phyloP scores from a whole-genome alignment of 2,113 vertebrate species.

The Craseonycteris thonglongyai region DNA sequence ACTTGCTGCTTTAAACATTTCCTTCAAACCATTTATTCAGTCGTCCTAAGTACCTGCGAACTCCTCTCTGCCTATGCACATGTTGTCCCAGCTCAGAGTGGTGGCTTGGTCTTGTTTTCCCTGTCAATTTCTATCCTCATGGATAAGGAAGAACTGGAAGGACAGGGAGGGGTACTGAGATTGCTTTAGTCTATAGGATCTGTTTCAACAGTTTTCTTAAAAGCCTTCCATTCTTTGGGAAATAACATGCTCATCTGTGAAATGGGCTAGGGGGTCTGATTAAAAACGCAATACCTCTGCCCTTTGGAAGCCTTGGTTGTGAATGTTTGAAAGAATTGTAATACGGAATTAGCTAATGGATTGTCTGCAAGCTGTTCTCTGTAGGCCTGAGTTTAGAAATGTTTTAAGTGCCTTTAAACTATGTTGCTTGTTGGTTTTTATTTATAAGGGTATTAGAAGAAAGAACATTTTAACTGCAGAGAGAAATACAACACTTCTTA shows the following conservation, averaged over 20 bases:
- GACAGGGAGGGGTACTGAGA: neutral
- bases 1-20: neutral
- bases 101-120: neutral
- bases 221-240: neutral
- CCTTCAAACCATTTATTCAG: neutral
- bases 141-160: too few relatives aligned
- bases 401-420: neutral
- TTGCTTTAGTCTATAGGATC: neutral
- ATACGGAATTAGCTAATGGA: neutral
- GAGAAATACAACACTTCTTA: conserved; percentile 17
- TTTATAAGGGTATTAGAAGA: neutral
- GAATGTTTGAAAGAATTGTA: neutral
- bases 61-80: neutral
- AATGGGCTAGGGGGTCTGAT: conserved; percentile 5
- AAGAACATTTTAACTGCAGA: conserved; percentile 55
- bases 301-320: neutral
- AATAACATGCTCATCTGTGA: neutral
- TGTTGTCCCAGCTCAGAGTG: neutral
- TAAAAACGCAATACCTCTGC: neutral
- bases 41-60: accelerated
- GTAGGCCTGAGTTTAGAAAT: neutral
- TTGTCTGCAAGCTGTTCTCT: neutral
- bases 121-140: neutral
- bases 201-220: neutral
- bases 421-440: neutral